Conservation (phyloP, 2,113 vertebrate genomes). For the Ptychochromis oligacanthus region DNA sequence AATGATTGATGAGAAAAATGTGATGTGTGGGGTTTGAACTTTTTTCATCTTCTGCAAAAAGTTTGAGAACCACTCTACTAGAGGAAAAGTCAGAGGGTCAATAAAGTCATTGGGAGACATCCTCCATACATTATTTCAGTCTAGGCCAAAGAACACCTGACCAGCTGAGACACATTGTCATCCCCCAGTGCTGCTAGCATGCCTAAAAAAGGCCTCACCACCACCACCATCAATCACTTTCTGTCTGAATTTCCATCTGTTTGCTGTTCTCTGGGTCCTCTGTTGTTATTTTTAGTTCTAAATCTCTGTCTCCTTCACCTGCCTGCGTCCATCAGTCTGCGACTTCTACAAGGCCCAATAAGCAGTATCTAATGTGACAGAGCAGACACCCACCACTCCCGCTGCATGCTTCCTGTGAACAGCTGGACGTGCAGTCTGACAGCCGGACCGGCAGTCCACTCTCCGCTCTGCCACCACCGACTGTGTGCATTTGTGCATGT, state of each 20-base stretch:
- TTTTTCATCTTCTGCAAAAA: not conserved
- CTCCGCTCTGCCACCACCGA: constrained; percentile 28
- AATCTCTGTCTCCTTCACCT: constrained; percentile 67
- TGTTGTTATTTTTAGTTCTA: constrained; percentile 63
- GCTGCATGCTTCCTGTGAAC: constrained; percentile 37
- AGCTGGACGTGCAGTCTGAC: constrained; percentile 49
- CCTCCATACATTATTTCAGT: not conserved
- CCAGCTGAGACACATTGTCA: not conserved
- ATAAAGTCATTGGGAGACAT: not conserved
- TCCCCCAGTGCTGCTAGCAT: not conserved
- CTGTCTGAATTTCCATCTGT: constrained; percentile 13
- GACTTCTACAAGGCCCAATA: constrained; percentile 4
- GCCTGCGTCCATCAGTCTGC: constrained; percentile 55
- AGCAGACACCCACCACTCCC: constrained; percentile 35
- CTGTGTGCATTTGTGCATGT: constrained; percentile 51
- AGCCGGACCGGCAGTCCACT: constrained; percentile 23
- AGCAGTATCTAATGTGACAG: constrained; percentile 14
- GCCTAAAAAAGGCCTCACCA: not conserved
- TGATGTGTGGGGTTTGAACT: not conserved
- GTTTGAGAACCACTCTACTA: not conserved
- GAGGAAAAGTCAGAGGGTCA: not conserved
- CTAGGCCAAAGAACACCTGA: not conserved
- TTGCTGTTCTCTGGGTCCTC: constrained; percentile 17
- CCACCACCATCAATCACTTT: constrained; percentile 43
- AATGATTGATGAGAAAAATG: not conserved